Evolutionary conservation across 2,113 vertebrate species (phyloP).

Genomic region (Melanostigma gelatinosum): DNA sequence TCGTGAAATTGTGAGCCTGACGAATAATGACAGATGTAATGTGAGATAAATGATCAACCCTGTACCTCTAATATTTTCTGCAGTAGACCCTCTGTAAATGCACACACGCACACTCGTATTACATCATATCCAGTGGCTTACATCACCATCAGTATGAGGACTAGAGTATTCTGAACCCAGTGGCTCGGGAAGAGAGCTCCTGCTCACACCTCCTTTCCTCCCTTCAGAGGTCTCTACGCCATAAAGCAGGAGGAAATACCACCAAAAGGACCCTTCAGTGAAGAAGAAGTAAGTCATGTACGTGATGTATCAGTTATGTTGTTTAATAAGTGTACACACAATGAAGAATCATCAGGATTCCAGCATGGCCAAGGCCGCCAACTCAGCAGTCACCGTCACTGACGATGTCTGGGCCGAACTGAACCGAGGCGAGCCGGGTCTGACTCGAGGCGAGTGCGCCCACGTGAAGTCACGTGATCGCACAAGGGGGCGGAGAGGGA

Average conservation of each 20-base stretch:
- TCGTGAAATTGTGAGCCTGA: not conserved
- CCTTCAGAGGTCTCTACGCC: conserved; percentile 36
- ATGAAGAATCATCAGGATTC: not conserved
- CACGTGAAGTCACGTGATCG: conserved; percentile 31
- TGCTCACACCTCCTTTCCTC: conserved; percentile 37
- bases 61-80: not conserved
- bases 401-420: conserved; percentile 7
- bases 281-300: not conserved
- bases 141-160: conserved; percentile 18
- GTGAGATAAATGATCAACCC: not conserved
- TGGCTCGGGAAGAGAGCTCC: conserved; percentile 41
- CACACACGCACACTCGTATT: conserved; percentile 1
- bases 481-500: conserved; percentile 28
- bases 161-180: conserved; percentile 31
- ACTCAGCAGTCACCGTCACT: not conserved
- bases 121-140: conserved; percentile 47
- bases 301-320: not conserved
- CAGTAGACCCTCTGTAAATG: not conserved
- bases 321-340: not conserved
- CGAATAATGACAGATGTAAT: not conserved
- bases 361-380: not conserved
- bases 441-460: conserved; percentile 19
- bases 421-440: conserved; percentile 29
- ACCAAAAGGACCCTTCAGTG: conserved; percentile 10
- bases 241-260: conserved; percentile 33